phyloP scores from a whole-genome alignment of 2,113 vertebrate genomes.

The Pantherophis guttatus region DNA sequence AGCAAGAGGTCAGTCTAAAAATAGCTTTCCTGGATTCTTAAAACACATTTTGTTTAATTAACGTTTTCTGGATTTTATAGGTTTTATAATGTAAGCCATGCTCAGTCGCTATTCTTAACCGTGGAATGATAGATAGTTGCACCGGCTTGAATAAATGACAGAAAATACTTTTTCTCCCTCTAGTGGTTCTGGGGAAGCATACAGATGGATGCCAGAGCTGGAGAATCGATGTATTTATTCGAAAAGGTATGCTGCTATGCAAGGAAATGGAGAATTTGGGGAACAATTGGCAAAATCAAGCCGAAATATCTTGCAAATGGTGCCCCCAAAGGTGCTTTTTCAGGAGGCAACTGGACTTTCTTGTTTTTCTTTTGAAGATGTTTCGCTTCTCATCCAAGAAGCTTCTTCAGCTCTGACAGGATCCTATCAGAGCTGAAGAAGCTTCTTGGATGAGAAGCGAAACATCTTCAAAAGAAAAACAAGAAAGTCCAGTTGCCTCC shows the following conservation, averaged over 20 bases:
- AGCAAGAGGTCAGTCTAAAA: slow-evolving; percentile 86
- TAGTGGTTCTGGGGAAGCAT: slow-evolving; percentile 99
- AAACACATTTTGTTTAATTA: neutral
- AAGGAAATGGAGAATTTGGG: neutral
- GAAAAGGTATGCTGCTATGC: slow-evolving; percentile 80
- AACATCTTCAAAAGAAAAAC: too few relatives aligned
- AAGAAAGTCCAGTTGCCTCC: too few relatives aligned
- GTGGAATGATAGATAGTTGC: neutral
- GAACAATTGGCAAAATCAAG: neutral
- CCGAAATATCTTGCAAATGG: too few relatives aligned
- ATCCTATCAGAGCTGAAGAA: too few relatives aligned
- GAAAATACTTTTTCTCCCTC: slow-evolving; percentile 8
- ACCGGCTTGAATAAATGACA: neutral
- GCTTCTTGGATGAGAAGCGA: too few relatives aligned
- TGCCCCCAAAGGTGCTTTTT: too few relatives aligned
- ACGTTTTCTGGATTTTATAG: neutral
- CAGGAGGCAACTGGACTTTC: too few relatives aligned
- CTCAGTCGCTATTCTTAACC: neutral
- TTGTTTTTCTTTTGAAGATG: too few relatives aligned
- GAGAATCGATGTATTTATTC: slow-evolving; percentile 95
- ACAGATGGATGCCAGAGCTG: slow-evolving; percentile 97
- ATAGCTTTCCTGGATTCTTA: neutral
- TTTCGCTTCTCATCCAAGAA: too few relatives aligned
- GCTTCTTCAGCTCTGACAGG: too few relatives aligned
- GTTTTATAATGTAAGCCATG: neutral